Evolutionary conservation across 2,888 invertebrate species (phyloP).

Genomic region (Acrobasis consociella): DNA sequence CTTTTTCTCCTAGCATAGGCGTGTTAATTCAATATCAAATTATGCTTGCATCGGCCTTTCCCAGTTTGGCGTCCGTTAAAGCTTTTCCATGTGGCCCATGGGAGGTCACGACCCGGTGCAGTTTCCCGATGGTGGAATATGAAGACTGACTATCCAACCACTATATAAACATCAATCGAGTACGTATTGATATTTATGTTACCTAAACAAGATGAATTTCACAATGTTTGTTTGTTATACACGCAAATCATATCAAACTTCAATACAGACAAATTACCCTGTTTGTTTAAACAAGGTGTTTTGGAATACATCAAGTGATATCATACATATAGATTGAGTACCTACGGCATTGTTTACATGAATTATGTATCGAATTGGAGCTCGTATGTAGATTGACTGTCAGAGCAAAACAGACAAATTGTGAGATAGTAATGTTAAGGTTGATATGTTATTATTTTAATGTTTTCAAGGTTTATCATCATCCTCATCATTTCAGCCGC

Average conservation of each 20-base stretch:
- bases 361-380: slow-evolving; percentile 13
- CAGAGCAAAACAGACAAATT: slow-evolving; percentile 2
- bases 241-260: neutral
- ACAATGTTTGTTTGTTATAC: neutral
- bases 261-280: slow-evolving; percentile 1
- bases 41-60: too few species aligned
- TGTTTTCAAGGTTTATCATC: too few species aligned
- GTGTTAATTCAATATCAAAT: too few species aligned
- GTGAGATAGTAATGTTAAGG: slow-evolving; percentile 7
- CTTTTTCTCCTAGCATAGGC: too few species aligned
- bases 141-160: too few species aligned
- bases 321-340: slow-evolving; percentile 14
- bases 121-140: too few species aligned
- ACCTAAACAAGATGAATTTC: neutral
- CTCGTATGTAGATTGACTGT: slow-evolving; percentile 15
- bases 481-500: too few species aligned
- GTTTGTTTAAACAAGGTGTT: slow-evolving; percentile 3
- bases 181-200: neutral
- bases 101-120: too few species aligned
- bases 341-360: slow-evolving; percentile 12
- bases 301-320: slow-evolving; percentile 17
- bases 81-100: too few species aligned
- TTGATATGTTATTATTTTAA: neutral
- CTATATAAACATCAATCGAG: too few species aligned
- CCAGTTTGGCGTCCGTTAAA: too few species aligned